A percentile compares a stretch with the other conserved stretches of the same genome.
These are phyloP conservation scores for Nebria brevicollis DNA, from an alignment of 2,888 invertebrate genomes.

Conservation along the genomic window DNA sequence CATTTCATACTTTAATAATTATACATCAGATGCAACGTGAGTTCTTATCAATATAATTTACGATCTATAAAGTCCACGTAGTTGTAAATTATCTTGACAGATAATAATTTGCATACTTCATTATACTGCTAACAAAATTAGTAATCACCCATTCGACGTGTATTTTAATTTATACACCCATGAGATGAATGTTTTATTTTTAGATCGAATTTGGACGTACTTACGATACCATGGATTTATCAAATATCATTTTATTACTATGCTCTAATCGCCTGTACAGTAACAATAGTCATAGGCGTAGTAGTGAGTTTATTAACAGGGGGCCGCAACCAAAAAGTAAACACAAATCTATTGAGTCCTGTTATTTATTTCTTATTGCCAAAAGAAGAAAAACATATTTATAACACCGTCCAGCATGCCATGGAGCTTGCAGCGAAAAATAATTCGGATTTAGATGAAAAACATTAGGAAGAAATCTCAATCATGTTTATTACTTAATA, in stretches of 20 bases:
- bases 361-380: conserved; percentile 21
- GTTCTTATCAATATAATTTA: conserved; percentile 5
- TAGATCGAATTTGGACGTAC: background rate
- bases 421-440: background rate
- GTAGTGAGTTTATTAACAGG: conserved; percentile 45
- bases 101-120: background rate
- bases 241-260: conserved; percentile 50
- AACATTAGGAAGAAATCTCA: background rate
- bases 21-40: background rate
- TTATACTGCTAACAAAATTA: too few relatives aligned
- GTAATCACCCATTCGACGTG: too few relatives aligned
- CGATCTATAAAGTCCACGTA: background rate
- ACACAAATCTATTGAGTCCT: conserved; percentile 7
- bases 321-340: conserved; percentile 3
- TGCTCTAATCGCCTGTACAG: conserved; percentile 16
- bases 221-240: conserved; percentile 40
- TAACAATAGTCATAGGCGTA: conserved; percentile 34
- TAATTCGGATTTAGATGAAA: background rate
- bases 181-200: background rate
- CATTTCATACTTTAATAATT: conserved; percentile 9
- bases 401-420: background rate
- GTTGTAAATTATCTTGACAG: background rate
- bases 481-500: background rate
- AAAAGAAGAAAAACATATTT: conserved; percentile 23
- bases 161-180: too few relatives aligned